phyloP scores from a whole-genome alignment of 2,888 invertebrate species.

The Autographa gamma region DNA sequence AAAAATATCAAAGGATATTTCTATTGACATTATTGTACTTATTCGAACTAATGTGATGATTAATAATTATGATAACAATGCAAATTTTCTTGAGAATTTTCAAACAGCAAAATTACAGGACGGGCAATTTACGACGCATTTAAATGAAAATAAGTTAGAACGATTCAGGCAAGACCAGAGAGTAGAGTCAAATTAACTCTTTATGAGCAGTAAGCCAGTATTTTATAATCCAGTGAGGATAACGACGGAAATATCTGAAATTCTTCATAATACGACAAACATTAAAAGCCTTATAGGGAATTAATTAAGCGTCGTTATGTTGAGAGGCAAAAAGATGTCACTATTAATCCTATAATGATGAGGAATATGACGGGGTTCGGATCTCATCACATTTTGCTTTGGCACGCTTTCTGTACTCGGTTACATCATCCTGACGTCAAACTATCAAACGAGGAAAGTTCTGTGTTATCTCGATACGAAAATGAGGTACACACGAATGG shows the following conservation, averaged over 20 bases:
- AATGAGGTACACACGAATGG: constrained; percentile 66
- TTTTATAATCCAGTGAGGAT: constrained; percentile 30
- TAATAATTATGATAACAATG: neutral
- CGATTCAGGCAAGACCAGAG: constrained; percentile 30
- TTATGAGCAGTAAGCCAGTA: constrained; percentile 22
- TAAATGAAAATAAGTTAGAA: constrained; percentile 18
- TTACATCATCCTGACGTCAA: constrained; percentile 86
- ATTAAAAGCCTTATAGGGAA: constrained; percentile 35
- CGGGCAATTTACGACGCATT: constrained; percentile 30
- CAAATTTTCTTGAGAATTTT: neutral
- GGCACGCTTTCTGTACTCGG: constrained; percentile 76
- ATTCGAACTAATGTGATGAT: neutral
- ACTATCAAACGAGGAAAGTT: constrained; percentile 74
- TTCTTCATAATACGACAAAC: constrained; percentile 29
- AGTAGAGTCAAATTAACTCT: constrained; percentile 33
- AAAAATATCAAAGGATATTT: neutral
- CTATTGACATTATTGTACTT: neutral
- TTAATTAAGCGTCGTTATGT: constrained; percentile 30
- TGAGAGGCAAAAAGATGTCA: constrained; percentile 31
- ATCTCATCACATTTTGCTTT: constrained; percentile 71
- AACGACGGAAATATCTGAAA: constrained; percentile 43
- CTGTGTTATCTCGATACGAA: constrained; percentile 68
- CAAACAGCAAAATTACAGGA: neutral
- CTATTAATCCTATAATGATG: constrained; percentile 51
- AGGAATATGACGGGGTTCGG: constrained; percentile 60